Conservation (phyloP, 1,140 invertebrate species). For the Portunus trituberculatus region DNA sequence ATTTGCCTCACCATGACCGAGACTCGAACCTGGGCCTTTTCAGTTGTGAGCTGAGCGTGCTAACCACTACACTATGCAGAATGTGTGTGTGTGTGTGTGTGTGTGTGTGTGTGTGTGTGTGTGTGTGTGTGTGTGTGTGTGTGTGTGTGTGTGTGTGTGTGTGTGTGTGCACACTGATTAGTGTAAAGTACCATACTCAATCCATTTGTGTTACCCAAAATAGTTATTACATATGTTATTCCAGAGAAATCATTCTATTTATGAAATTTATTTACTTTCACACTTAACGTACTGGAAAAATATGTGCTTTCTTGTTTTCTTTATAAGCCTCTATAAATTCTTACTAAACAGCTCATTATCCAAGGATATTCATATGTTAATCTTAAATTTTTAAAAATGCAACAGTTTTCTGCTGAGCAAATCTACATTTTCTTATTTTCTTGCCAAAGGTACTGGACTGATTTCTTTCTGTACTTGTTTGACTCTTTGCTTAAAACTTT, state of each 20-base stretch:
- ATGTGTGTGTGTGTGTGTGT: constrained; percentile 33
- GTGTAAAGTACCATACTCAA: too few relatives aligned
- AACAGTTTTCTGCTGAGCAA: background rate
- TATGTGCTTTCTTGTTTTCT: too few relatives aligned
- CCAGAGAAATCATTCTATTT: too few relatives aligned
- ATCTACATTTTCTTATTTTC: background rate
- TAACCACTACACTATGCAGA: background rate
- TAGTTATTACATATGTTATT: too few relatives aligned
- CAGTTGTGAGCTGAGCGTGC: too few relatives aligned
- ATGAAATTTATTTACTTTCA: too few relatives aligned
- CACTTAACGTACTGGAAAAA: too few relatives aligned
- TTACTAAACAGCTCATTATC: background rate
- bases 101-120: background rate
- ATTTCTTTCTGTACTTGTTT: background rate
- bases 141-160: background rate
- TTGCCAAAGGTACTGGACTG: constrained; percentile 24
- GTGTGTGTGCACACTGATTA: too few relatives aligned
- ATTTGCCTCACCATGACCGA: background rate
- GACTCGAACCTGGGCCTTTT: background rate
- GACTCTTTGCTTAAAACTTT: background rate
- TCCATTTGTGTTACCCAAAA: too few relatives aligned
- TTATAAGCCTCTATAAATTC: too few relatives aligned
- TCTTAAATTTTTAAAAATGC: background rate
- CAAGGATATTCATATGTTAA: background rate
- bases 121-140: background rate